phyloP scores from a whole-genome alignment of 2,113 vertebrate genomes.

The Notarius quadriscutis region DNA sequence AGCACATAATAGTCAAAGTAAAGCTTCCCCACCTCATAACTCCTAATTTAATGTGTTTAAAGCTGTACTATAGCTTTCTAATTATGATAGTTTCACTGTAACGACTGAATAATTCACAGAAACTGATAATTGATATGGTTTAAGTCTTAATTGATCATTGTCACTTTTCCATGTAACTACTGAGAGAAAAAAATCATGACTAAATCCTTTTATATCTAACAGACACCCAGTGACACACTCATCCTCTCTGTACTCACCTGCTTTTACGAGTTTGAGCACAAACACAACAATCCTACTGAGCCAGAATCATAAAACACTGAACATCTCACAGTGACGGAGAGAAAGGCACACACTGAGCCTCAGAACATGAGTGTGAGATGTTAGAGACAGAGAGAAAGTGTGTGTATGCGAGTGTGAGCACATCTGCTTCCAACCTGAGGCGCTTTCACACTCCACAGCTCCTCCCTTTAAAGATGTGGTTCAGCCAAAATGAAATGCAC shows the following conservation, averaged over 20 bases:
- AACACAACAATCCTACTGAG: not conserved
- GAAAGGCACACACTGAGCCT: not conserved
- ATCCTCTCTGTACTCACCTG: not conserved
- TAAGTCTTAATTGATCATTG: not conserved
- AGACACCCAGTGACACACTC: not conserved
- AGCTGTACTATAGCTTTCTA: not conserved
- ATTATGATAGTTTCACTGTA: not conserved
- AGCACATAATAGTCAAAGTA: not conserved
- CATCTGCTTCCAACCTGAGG: slow-evolving; percentile 9
- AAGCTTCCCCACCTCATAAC: not conserved
- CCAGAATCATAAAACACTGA: not conserved
- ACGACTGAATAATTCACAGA: not conserved
- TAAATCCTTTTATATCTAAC: not conserved
- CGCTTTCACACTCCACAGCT: not conserved
- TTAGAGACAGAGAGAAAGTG: not conserved
- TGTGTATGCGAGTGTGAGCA: not conserved
- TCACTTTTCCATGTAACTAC: not conserved
- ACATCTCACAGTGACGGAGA: not conserved
- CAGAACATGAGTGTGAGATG: not conserved
- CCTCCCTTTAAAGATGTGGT: not conserved
- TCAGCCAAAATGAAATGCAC: no score
- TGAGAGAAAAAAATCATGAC: not conserved
- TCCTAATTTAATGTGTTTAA: not conserved
- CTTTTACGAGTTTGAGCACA: not conserved
- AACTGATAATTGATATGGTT: not conserved